A percentile compares a stretch with the other conserved stretches of the same genome.
These are phyloP conservation scores for Aradophagus sp. DNA, from an alignment of 1,140 invertebrate genomes.

Conservation along the genomic window DNA sequence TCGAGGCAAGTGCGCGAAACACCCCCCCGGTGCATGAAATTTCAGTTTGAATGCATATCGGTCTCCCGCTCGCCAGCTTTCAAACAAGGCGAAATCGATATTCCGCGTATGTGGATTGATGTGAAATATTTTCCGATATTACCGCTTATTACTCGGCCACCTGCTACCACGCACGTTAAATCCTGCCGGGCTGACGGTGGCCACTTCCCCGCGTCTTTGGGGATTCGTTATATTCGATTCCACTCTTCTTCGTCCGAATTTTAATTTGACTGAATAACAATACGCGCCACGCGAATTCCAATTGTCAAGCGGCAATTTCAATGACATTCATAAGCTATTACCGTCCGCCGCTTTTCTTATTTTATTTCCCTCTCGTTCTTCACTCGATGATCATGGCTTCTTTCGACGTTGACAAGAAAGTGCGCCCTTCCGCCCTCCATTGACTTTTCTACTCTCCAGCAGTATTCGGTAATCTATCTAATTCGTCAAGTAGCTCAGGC, in stretches of 20 bases:
- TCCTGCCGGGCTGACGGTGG: constrained; percentile 17
- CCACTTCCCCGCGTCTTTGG: constrained; percentile 28
- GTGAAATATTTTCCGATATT: constrained; percentile 70
- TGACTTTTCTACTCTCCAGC: constrained; percentile 29
- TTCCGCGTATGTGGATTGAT: constrained; percentile 63
- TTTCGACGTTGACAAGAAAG: constrained; percentile 18
- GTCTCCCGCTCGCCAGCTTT: constrained; percentile 52
- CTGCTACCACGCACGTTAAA: constrained; percentile 56
- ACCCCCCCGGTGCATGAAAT: constrained; percentile 59
- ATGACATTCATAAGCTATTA: no score
- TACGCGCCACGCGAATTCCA: no score
- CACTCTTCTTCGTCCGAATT: no score
- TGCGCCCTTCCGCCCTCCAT: constrained; percentile 18
- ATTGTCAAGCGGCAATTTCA: no score
- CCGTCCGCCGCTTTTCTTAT: no score
- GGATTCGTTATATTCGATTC: constrained; percentile 36
- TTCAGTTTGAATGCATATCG: constrained; percentile 67
- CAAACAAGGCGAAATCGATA: constrained; percentile 65
- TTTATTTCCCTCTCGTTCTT: no score
- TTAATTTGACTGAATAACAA: no score
- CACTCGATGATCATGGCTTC: no score
- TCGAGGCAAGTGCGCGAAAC: constrained; percentile 57
- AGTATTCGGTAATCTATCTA: constrained; percentile 70
- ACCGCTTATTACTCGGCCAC: constrained; percentile 65
- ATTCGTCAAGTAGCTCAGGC: constrained; percentile 68